Base-by-base conservation (phyloP, 1,140 invertebrate species). In the Hestina assimilis region DNA sequence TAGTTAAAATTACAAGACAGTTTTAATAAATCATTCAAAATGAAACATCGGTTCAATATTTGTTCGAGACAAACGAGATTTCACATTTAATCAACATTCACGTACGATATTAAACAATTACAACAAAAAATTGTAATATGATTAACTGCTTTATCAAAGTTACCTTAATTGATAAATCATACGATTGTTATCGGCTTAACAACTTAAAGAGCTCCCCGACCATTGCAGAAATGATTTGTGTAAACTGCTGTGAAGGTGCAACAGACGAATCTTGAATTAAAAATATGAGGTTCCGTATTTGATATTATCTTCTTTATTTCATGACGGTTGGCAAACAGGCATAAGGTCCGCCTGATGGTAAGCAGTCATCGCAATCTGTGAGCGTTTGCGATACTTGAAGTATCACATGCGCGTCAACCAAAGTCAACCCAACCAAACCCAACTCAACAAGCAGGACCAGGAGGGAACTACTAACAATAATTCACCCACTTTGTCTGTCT, bases 121-220 rank as follows among this genome's bases (percentile, higher is more conserved):
- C 14, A 19, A 29, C 2, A 42, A 53, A 53, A 42, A 42, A 23
- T 7, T 8, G 35, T 2, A 12, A 41, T 46, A 45, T 45, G 38
- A 59, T 35, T 55, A 35, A 64, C 46, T 29, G 43, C 58, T 64
- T 55, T 60, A 64, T 68, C 61, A 57, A 35, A 28, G 54, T 33
- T 29, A 47, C 23, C 26, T 35, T 43, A 59, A 63, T 66, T 69
- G 58, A 66, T 69, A 63, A 60, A 59, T 63, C 56, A 52, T 40
- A n/a, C 31, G 64, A 71, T 67, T 48, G 56, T 62, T 70, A 70
- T 70, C 68, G 55, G 47, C 59, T 69, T 60, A 62, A 68, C 65
- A 59, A 64, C 59, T 64, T 62, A 62, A 64, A 67, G 54, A 45
- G 45, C 45, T 24, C 40, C 48, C 40, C 55, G 33, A 38, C 43